Conservation (phyloP, 2,113 vertebrate species). For the Willisornis vidua region DNA sequence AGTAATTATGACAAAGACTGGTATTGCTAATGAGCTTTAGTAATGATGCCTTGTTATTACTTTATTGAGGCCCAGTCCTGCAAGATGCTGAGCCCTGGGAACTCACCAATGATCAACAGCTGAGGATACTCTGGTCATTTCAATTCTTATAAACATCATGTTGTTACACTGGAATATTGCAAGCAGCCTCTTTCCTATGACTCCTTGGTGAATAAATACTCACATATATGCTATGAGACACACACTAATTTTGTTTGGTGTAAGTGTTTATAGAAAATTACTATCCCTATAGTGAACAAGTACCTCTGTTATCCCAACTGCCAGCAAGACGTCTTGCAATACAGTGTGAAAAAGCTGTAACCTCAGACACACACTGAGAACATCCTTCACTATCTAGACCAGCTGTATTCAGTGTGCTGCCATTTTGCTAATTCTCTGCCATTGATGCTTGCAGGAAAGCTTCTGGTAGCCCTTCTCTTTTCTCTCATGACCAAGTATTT, state of each 20-base stretch:
- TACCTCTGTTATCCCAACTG: background rate
- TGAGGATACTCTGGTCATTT: background rate
- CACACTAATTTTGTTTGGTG: background rate
- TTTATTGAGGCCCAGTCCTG: background rate
- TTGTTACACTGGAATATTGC: background rate
- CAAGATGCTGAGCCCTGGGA: background rate
- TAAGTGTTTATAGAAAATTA: background rate
- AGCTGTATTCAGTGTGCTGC: background rate
- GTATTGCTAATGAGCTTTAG: background rate
- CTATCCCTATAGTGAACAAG: background rate
- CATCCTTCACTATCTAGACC: background rate
- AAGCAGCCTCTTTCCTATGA: background rate
- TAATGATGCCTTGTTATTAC: background rate
- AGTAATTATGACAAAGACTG: background rate
- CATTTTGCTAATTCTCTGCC: background rate
- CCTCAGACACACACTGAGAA: background rate
- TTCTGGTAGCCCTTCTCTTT: background rate
- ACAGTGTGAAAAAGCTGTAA: background rate
- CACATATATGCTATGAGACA: background rate
- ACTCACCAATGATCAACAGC: fast-evolving
- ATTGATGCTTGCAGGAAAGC: background rate
- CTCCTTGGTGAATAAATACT: background rate
- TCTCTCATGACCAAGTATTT: background rate
- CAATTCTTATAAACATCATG: background rate
- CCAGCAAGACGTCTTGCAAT: background rate